These are phyloP conservation scores for Diceros bicornis DNA, from an alignment of 2,797 vertebrate species.

Conservation along the genomic window DNA sequence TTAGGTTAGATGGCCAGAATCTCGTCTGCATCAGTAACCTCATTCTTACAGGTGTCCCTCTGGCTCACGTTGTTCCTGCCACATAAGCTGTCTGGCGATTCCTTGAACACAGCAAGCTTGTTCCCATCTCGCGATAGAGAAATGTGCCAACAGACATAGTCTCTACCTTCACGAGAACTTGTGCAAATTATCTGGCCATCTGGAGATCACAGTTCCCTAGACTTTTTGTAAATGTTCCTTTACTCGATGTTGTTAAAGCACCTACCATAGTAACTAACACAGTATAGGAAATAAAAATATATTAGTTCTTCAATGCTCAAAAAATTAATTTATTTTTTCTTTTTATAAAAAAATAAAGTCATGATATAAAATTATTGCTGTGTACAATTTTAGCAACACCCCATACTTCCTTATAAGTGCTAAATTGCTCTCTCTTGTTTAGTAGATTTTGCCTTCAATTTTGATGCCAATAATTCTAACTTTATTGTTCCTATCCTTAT, in stretches of 20 bases:
- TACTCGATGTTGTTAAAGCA: neutral
- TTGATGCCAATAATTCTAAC: neutral
- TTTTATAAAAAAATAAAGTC: neutral
- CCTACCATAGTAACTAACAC: neutral
- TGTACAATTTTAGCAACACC: neutral
- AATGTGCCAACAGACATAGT: neutral
- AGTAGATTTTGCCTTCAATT: constrained; percentile 5
- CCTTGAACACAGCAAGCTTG: neutral
- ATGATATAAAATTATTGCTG: neutral
- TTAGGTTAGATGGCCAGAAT: neutral
- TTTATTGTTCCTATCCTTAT: neutral
- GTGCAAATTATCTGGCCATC: neutral
- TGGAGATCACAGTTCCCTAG: neutral
- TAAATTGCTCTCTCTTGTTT: neutral
- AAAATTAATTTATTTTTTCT: constrained; percentile 28
- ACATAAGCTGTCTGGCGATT: accelerated
- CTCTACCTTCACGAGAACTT: neutral
- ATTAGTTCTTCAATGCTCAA: neutral
- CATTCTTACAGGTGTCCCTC: accelerated
- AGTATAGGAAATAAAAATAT: neutral
- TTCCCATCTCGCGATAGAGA: neutral
- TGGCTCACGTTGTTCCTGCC: accelerated
- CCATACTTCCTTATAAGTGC: neutral
- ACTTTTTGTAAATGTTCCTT: neutral
- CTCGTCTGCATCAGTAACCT: accelerated